These are phyloP conservation scores for Crax fasciolata DNA, from an alignment of 2,797 vertebrate genomes.

Conservation along the genomic window DNA sequence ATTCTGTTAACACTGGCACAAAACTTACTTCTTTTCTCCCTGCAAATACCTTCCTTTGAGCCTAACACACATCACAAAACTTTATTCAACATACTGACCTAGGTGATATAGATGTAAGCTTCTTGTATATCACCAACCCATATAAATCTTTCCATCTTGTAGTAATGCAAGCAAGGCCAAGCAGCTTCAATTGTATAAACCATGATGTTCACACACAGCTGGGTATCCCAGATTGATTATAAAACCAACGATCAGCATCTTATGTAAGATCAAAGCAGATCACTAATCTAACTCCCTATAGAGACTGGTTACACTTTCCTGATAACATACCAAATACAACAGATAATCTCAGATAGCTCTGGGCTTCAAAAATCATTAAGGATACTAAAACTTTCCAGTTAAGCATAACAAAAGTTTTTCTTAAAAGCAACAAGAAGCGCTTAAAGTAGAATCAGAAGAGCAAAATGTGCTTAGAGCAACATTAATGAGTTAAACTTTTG, in stretches of 20 bases:
- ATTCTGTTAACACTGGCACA: neutral
- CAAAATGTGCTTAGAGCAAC: neutral
- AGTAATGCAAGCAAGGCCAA: neutral
- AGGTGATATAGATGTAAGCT: neutral
- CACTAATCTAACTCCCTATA: neutral
- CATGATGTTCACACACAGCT: neutral
- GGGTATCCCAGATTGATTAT: neutral
- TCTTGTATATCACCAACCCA: neutral
- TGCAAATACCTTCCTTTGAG: neutral
- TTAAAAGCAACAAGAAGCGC: neutral
- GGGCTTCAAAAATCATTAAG: neutral
- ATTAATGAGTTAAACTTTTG: slow-evolving; percentile 11
- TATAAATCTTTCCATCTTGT: neutral
- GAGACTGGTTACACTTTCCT: neutral
- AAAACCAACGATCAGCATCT: neutral
- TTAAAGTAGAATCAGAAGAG: neutral
- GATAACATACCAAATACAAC: neutral
- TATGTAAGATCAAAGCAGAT: neutral
- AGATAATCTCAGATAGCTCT: neutral
- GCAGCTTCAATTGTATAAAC: neutral
- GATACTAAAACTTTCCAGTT: neutral
- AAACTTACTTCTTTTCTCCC: neutral
- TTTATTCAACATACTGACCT: neutral
- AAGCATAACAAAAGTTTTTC: neutral
- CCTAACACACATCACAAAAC: neutral